These are phyloP conservation scores for Sinelater perroti DNA, from an alignment of 2,888 invertebrate genomes.

Conservation along the genomic window DNA sequence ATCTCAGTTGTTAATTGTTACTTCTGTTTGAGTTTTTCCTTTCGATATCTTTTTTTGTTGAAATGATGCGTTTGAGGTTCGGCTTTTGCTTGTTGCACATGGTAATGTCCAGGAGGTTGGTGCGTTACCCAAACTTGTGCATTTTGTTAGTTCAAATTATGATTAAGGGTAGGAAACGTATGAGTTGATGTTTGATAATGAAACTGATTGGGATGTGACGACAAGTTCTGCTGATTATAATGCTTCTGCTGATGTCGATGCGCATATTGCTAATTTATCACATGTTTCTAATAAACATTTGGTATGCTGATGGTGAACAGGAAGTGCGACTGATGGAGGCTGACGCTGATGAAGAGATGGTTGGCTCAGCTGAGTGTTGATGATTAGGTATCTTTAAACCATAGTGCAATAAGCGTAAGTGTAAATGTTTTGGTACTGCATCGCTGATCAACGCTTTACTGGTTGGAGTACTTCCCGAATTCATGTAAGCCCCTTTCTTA, in stretches of 20 bases:
- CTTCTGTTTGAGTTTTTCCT: constrained; percentile 53
- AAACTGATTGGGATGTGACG: constrained; percentile 40
- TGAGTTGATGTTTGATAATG: constrained; percentile 49
- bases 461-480: constrained; percentile 42
- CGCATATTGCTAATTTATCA: constrained; percentile 31
- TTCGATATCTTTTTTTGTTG: constrained; percentile 29
- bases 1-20: constrained; percentile 73
- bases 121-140: constrained; percentile 54
- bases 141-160: constrained; percentile 50
- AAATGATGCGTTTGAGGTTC: constrained; percentile 47
- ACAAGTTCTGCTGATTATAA: constrained; percentile 42
- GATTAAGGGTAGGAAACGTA: constrained; percentile 43
- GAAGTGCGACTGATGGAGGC: constrained; percentile 59
- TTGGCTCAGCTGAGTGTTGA: constrained; percentile 53
- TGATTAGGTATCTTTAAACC: constrained; percentile 67
- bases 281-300: constrained; percentile 46
- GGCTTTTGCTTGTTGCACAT: constrained; percentile 41
- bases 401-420: constrained; percentile 65
- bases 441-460: constrained; percentile 47
- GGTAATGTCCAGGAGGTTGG: constrained; percentile 52
- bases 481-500: constrained; percentile 54
- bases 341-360: constrained; percentile 60
- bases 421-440: constrained; percentile 63
- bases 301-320: constrained; percentile 52
- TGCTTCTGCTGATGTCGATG: constrained; percentile 47